A percentile compares a stretch with the other conserved stretches of the same genome.
Evolutionary conservation across 2,888 invertebrate genomes (phyloP).

Genomic region (Dryococelus australis): DNA sequence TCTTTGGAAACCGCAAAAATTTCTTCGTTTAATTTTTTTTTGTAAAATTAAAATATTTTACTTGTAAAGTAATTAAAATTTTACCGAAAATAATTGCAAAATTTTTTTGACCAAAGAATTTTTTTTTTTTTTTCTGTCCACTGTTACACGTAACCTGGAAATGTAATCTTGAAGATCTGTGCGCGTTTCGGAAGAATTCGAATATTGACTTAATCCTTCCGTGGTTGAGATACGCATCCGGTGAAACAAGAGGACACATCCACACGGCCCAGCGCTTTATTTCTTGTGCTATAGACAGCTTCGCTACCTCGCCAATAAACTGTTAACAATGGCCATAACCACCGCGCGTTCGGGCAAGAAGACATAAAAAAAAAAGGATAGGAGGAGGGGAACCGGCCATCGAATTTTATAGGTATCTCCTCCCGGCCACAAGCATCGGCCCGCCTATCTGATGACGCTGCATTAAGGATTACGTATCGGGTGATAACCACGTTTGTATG

Average conservation of each 20-base stretch:
- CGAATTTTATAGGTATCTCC: neutral
- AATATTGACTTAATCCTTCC: too few species aligned
- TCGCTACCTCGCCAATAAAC: neutral
- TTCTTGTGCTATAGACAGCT: neutral
- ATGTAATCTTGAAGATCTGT: too few species aligned
- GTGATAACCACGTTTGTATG: neutral
- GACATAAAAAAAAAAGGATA: neutral
- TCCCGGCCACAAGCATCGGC: neutral
- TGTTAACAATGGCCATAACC: slow-evolving; percentile 9
- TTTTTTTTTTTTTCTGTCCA: too few species aligned
- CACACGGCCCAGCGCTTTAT: neutral
- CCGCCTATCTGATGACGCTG: neutral
- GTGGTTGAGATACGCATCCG: too few species aligned
- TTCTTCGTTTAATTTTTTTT: too few species aligned
- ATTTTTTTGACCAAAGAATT: too few species aligned
- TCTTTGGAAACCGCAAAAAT: too few species aligned
- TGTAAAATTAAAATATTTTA: too few species aligned
- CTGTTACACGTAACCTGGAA: too few species aligned
- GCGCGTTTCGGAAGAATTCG: too few species aligned
- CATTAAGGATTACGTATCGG: neutral
- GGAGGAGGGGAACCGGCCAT: neutral
- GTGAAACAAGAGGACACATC: neutral
- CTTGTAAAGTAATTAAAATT: too few species aligned
- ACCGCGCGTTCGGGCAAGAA: neutral
- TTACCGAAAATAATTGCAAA: too few species aligned